Evolutionary conservation across 2,797 vertebrate species (phyloP), one percentile per base, ranked within the genome.

Genomic region (Dromococcyx pavoninus): DNA sequence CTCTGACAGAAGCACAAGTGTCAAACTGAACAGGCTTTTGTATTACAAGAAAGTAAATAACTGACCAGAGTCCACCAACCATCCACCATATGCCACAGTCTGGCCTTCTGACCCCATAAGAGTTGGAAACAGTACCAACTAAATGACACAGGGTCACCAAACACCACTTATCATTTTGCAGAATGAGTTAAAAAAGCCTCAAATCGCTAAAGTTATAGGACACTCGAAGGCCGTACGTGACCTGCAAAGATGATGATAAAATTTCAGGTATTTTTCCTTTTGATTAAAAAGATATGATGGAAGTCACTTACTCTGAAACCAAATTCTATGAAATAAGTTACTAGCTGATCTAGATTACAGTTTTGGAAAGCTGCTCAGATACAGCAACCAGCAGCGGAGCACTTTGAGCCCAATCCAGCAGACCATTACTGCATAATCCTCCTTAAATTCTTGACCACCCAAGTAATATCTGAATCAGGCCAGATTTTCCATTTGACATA

Each of bases 1-100:
- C 80, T 98, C 95, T 97, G 97, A 97, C 97, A 98, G 96, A 96
- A 97, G 90, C 93, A 96, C 91, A 97, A 97, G 96, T 93, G 96
- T 97, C 96, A 95, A 95, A 96, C 96, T 97, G 96, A 97, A 97
- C 66, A 96, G 93, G 89, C 39, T 88, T 94, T 91, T 96, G 86
- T 96, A 79, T 92, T 97, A 97, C 91, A 97, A 96, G 97, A 88
- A 97, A 96, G 88, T 73, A 95, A 97, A 96, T 85, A 80, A 95
- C 90, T 97, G 89, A 96, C 97, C 96, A 95, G 83, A 96, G 84
- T 48, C 82, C 75, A 81, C 83, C 43, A 90, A 73, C 39, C 37
- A 32, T 89, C 92, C 95, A 94, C 75, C 23, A 5, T 76, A 94
- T 61, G 83, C 76, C 85, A 95, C 66, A 67, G 46, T 60, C 72